These are phyloP conservation scores for Acromyrmex heyeri DNA, from an alignment of 1,140 invertebrate species.

Conservation along the genomic window DNA sequence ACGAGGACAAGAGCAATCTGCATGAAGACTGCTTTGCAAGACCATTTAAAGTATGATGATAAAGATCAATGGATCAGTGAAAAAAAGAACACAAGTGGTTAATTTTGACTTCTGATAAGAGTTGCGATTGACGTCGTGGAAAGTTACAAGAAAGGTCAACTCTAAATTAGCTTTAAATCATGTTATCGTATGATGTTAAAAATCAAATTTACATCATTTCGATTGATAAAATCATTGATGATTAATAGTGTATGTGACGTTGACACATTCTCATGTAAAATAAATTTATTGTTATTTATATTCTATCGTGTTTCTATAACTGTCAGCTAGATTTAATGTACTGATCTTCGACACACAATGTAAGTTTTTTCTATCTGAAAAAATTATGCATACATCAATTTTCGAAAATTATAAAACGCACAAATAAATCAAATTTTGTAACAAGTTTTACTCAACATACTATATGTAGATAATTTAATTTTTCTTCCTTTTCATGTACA, in stretches of 20 bases:
- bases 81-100: conserved; percentile 7
- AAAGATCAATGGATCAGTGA: background rate
- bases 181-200: background rate
- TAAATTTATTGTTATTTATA: background rate
- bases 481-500: background rate
- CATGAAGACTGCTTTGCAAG: background rate
- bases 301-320: background rate
- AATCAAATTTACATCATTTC: conserved; percentile 10
- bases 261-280: background rate
- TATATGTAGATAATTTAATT: background rate
- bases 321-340: background rate
- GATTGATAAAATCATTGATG: background rate
- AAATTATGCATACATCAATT: background rate
- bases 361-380: background rate
- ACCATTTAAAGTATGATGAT: background rate
- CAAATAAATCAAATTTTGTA: background rate
- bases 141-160: conserved; percentile 8
- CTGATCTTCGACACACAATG: background rate
- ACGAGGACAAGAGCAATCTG: background rate
- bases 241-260: background rate
- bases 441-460: background rate
- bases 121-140: conserved; percentile 18
- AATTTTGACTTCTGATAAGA: conserved; percentile 27
- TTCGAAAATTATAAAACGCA: background rate
- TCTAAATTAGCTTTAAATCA: background rate